Conservation (phyloP, 2,113 vertebrate genomes). For the Microcebus griseorufus region DNA sequence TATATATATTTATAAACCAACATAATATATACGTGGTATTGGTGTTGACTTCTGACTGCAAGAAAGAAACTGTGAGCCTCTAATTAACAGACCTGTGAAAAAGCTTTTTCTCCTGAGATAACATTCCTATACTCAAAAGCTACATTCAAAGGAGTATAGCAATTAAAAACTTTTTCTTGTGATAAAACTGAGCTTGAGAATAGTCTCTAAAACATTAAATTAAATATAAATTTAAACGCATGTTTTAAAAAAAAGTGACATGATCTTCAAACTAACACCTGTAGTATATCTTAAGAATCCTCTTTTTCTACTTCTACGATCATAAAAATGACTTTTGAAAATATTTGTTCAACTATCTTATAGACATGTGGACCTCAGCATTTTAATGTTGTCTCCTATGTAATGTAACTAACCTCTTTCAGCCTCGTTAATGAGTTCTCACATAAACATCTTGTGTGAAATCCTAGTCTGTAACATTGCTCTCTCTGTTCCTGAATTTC, state of each 20-base stretch:
- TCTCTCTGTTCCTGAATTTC: background rate
- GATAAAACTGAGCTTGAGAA: slow-evolving; percentile 34
- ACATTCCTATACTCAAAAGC: slow-evolving; percentile 28
- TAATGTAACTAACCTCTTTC: background rate
- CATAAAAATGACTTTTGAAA: background rate
- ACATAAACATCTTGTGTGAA: background rate
- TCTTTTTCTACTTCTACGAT: background rate
- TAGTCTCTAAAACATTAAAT: slow-evolving; percentile 28
- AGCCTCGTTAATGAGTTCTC: background rate
- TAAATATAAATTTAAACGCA: slow-evolving; percentile 13
- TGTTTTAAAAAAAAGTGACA: background rate
- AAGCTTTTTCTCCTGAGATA: slow-evolving; percentile 44
- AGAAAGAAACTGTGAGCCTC: background rate
- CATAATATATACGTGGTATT: background rate
- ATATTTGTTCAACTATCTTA: background rate
- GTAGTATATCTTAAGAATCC: background rate
- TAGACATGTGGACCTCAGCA: background rate
- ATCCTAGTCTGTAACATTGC: background rate
- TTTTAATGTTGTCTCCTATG: background rate
- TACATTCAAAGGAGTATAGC: slow-evolving; percentile 4
- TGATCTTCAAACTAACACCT: background rate
- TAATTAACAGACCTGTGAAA: slow-evolving; percentile 62
- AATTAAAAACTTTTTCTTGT: slow-evolving; percentile 35
- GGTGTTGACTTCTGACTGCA: slow-evolving; percentile 1
- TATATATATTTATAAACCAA: background rate